phyloP scores from a whole-genome alignment of 2,888 invertebrate genomes.

The Chamaedrilus cognettii region DNA sequence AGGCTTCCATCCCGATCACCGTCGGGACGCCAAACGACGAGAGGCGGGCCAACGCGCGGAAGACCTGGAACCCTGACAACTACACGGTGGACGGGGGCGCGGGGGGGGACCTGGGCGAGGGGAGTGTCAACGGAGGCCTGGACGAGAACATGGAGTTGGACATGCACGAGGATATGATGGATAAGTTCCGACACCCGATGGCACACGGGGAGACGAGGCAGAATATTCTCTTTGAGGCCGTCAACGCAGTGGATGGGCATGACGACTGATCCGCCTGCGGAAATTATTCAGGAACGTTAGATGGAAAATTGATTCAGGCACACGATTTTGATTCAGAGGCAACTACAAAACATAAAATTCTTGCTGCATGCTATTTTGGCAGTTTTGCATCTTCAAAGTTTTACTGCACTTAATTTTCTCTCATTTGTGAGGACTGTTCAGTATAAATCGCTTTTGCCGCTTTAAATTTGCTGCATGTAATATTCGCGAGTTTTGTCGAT shows the following conservation, averaged over 20 bases:
- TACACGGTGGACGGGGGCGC: constrained; percentile 5
- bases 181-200: constrained; percentile 34
- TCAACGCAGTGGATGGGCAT: constrained; percentile 2
- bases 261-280: background rate
- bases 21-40: constrained; percentile 43
- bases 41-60: background rate
- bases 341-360: background rate
- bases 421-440: too few species aligned
- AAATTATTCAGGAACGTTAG: too few species aligned
- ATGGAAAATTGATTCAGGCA: too few species aligned
- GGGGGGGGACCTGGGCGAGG: constrained; percentile 7
- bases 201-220: constrained; percentile 31
- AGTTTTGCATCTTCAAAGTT: too few species aligned
- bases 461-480: too few species aligned
- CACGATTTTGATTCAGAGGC: background rate
- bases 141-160: constrained; percentile 7
- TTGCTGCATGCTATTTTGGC: too few species aligned
- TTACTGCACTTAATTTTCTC: too few species aligned
- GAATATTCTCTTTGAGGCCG: constrained; percentile 32
- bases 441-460: too few species aligned
- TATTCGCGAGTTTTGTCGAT: too few species aligned
- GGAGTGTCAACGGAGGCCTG: background rate
- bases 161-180: constrained; percentile 22
- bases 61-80: background rate
- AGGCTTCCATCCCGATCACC: constrained; percentile 48